Evolutionary conservation across 2,888 invertebrate species (phyloP), one percentile per base, ranked within the genome.

Genomic region (Alentia gelatinosa): DNA sequence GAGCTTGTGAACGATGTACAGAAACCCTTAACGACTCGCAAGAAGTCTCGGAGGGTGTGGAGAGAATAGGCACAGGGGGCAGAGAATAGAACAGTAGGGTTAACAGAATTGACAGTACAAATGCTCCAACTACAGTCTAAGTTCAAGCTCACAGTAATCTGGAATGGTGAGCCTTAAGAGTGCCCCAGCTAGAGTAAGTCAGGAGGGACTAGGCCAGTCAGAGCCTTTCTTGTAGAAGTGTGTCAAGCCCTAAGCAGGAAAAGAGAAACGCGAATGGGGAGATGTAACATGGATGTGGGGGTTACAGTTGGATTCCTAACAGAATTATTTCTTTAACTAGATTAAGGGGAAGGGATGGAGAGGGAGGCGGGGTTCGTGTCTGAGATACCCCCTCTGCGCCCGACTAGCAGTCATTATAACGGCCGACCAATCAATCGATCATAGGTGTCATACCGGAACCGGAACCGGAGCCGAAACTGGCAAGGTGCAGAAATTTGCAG

Each of bases 341-440:
- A n/a, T n/a, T 12, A 79, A 37, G 9, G 79, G 79, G 39, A 37
- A 37, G 79, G 37, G 35, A 9, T 37, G 35, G 39, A 37, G n/a
- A 35, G 39, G 19, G 12, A 23, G 19, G 12, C 19, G 39, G 39
- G 37, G 35, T n/a, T n/a, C 23, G 23, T 79, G 79, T 37, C 79
- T 79, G 79, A 79, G 37, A 79, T 26, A 37, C 39, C 37, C 79
- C 47, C 47, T 86, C 86, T 86, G 86, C 86, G 42, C 86, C 86
- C 47, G 47, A 30, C 33, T 47, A 86, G 86, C 26, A 86, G 86
- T 50, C 86, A 30, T 33, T 86, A 23, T 74, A 26, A 86, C 42
- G 86, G 47, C 47, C 42, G 86, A 86, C 86, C 86, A 86, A 86
- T n/a, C n/a, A n/a, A n/a, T 86, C 86, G 33, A 86, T 47, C 79